phyloP scores from a whole-genome alignment of 2,888 invertebrate species.

The Elmis aenea region DNA sequence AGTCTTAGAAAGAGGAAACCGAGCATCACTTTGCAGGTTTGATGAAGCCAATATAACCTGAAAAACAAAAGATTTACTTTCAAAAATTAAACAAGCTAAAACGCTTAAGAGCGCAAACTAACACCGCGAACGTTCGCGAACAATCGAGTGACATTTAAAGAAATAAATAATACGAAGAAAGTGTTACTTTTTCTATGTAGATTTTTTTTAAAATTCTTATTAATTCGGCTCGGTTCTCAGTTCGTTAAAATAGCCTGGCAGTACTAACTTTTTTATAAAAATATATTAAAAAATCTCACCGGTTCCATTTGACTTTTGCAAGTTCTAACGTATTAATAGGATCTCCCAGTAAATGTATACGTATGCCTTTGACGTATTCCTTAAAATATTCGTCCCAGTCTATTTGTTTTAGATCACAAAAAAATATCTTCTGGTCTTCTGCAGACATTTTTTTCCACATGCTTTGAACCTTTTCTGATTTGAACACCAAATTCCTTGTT shows the following conservation, averaged over 20 bases:
- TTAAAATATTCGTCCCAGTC: constrained; percentile 71
- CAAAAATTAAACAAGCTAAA: too few relatives aligned
- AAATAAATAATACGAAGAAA: too few relatives aligned
- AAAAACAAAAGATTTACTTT: constrained; percentile 12
- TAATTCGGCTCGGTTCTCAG: not conserved
- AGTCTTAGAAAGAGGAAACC: constrained; percentile 13
- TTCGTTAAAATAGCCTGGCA: constrained; percentile 1
- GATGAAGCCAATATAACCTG: constrained; percentile 24
- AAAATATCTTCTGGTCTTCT: constrained; percentile 57
- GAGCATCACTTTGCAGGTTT: constrained; percentile 17
- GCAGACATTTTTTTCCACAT: constrained; percentile 52
- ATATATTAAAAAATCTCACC: constrained; percentile 21
- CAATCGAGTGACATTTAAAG: too few relatives aligned
- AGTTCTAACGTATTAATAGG: constrained; percentile 61
- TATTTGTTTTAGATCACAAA: constrained; percentile 69
- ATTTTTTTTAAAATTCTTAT: too few relatives aligned
- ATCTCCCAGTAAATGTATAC: constrained; percentile 75
- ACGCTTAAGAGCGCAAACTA: too few relatives aligned
- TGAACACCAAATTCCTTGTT: constrained; percentile 65
- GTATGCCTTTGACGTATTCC: constrained; percentile 67
- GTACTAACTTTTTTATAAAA: not conserved
- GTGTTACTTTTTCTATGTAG: too few relatives aligned
- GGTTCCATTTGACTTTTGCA: constrained; percentile 42
- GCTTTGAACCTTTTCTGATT: constrained; percentile 55
- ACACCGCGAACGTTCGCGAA: too few relatives aligned